Percentiles rank a stretch among this genome's conserved stretches.
Conservation (phyloP, 2,888 invertebrate species). For the Papilio elwesi region DNA sequence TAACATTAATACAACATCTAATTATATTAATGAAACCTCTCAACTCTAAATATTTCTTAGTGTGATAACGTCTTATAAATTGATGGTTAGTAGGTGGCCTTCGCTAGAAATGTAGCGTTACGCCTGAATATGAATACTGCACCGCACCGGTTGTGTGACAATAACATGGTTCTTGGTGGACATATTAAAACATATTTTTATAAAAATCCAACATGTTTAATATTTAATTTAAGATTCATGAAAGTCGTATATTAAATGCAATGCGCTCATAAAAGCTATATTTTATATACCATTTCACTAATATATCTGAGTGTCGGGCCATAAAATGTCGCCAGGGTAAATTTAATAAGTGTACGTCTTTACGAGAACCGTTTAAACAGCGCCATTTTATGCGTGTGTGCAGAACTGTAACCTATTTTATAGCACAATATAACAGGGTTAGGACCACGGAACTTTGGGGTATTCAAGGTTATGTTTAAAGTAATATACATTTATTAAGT, state of each 20-base stretch:
- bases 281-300: constrained; percentile 13
- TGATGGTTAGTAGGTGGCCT: too few relatives aligned
- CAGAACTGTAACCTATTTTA: constrained; percentile 24
- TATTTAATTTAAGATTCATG: constrained; percentile 6
- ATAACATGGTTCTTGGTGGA: not conserved
- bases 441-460: not conserved
- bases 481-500: not conserved
- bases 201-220: not conserved
- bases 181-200: not conserved
- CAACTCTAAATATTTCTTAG: too few relatives aligned
- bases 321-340: constrained; percentile 23
- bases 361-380: constrained; percentile 33
- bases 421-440: not conserved
- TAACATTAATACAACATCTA: too few relatives aligned
- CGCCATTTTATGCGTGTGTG: constrained; percentile 27
- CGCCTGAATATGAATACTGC: too few relatives aligned
- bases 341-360: constrained; percentile 33
- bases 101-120: too few relatives aligned
- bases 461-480: not conserved
- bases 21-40: too few relatives aligned
- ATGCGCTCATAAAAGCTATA: not conserved
- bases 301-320: constrained; percentile 20
- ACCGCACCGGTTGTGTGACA: not conserved
- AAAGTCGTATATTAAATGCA: not conserved
- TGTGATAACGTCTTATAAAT: too few relatives aligned